Evolutionary conservation across 2,888 invertebrate species (phyloP), one percentile per base, ranked within the genome.

Genomic region (Thymelicus lineola): DNA sequence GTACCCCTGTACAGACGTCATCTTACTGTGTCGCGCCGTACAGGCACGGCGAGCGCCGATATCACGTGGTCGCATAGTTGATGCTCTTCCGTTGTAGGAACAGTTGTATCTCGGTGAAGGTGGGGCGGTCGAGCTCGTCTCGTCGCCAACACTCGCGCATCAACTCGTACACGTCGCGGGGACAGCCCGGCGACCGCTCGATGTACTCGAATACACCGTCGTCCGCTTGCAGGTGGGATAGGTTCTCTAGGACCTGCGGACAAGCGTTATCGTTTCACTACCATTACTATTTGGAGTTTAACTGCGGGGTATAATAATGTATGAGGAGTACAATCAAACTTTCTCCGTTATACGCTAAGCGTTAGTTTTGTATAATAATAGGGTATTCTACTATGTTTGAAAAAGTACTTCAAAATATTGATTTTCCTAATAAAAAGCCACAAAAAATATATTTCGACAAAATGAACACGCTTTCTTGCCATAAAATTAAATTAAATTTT

Each of bases 61-160:
- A 87, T 89, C 89, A 89, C 89, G 89, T 85, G 79, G 81, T 76
- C 59, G 80, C 77, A 73, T 83, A 84, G 63, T 73, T 78, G 61
- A 87, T 78, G 63, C 80, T 76, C 73, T 83, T 84, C 17, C 97
- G 89, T 84, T 96, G 97, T 73, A 98, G 94, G 91, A 98, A 97
- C 81, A 96, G 94, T 86, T 97, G 97, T 75, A 97, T 96, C 82
- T 98, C 97, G 42, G 95, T 94, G 94, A 98, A 98, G 74, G 95
- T 94, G 6, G 98, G 98, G 46, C 98, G 92, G 75, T 96, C 96
- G 63, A 91, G 87, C 71, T 97, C 97, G 79, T 96, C 96, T 50
- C 96, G 94, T 72, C 96, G 95, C 98, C 98, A 98, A 86, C 98
- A 98, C 82, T 97, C 97, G 74, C 95, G 89, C 97, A 98, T 97